Conservation (phyloP, 53 echinoderm and acorn worm species). For the Holothuria scabra region DNA sequence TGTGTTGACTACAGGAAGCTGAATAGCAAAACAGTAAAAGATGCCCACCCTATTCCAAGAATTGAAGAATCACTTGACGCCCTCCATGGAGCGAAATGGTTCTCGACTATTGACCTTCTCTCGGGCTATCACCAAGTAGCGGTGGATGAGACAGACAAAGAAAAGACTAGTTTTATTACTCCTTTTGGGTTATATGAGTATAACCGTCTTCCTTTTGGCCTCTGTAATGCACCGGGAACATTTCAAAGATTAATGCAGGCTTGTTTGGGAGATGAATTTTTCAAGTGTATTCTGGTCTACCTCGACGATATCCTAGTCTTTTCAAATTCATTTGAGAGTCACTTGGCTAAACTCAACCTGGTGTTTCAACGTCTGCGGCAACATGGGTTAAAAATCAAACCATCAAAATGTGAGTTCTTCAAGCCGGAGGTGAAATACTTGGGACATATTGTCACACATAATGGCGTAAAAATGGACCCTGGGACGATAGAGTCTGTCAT, state of each 20-base stretch:
- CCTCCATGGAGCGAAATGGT: slow-evolving; percentile 15
- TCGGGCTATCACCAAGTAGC: slow-evolving; percentile 43
- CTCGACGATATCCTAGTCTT: slow-evolving; percentile 61
- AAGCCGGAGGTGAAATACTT: slow-evolving; percentile 37
- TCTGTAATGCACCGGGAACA: slow-evolving; percentile 49
- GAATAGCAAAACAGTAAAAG: slow-evolving; percentile 22
- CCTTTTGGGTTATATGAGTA: slow-evolving; percentile 49
- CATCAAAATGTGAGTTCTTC: slow-evolving; percentile 51
- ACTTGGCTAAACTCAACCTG: slow-evolving; percentile 31
- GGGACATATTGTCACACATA: slow-evolving; percentile 2
- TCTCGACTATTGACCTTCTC: slow-evolving; percentile 26
- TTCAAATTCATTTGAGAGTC: slow-evolving; percentile 49
- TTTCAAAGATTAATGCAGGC: slow-evolving; percentile 52
- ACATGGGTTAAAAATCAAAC: slow-evolving; percentile 63
- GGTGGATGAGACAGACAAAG: slow-evolving; percentile 26
- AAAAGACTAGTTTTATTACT: slow-evolving; percentile 39
- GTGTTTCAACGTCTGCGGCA: slow-evolving; percentile 53
- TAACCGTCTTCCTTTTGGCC: slow-evolving; percentile 43
- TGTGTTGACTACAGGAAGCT: slow-evolving; percentile 33
- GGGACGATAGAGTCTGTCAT: neutral
- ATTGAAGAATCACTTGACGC: slow-evolving; percentile 48
- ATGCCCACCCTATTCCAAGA: slow-evolving; percentile 36
- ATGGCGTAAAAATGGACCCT: neutral
- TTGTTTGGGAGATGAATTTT: slow-evolving; percentile 42
- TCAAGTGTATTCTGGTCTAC: slow-evolving; percentile 48